These are phyloP conservation scores for Chondrilla cf. caribensis DNA, from an alignment of 37 sponge, comb jelly and placozoan genomes.

Conservation along the genomic window DNA sequence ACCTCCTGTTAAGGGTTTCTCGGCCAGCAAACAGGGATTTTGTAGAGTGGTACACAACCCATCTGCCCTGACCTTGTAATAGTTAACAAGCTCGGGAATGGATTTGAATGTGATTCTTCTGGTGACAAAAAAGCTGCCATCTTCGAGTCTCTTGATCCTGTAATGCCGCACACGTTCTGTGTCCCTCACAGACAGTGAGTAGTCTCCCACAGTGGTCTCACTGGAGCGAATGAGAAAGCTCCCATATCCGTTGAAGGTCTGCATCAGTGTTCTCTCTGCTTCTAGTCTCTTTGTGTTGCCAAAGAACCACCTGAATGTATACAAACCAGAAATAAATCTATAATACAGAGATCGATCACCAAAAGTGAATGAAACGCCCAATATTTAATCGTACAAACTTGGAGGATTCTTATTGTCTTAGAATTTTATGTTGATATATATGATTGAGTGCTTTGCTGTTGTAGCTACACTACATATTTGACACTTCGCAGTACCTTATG, in stretches of 20 bases:
- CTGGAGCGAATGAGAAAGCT: constrained; percentile 90
- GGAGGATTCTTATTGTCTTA: too few species aligned
- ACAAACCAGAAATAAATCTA: background rate
- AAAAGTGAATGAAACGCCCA: too few species aligned
- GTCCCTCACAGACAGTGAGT: constrained; percentile 84
- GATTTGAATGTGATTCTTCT: constrained; percentile 79
- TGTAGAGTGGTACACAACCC: constrained; percentile 70
- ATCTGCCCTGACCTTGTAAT: constrained; percentile 69
- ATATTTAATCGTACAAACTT: too few species aligned
- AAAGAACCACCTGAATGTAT: constrained; percentile 86
- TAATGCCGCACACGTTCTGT: constrained; percentile 92
- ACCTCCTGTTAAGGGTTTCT: constrained; percentile 77
- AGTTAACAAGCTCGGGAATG: constrained; percentile 82
- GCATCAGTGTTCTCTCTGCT: constrained; percentile 88
- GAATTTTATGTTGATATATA: too few species aligned
- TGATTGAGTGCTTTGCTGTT: too few species aligned
- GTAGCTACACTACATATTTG: too few species aligned
- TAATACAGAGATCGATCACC: too few species aligned
- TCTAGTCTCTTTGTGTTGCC: constrained; percentile 89
- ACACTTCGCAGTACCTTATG: too few species aligned
- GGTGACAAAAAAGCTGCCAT: constrained; percentile 91
- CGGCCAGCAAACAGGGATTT: constrained; percentile 63
- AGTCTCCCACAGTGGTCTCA: constrained; percentile 93
- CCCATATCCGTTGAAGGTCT: constrained; percentile 65
- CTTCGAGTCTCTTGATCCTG: constrained; percentile 80